Evolutionary conservation across 2,113 vertebrate species (phyloP), one percentile per base, ranked within the genome.

Genomic region (Elephantulus edwardii): DNA sequence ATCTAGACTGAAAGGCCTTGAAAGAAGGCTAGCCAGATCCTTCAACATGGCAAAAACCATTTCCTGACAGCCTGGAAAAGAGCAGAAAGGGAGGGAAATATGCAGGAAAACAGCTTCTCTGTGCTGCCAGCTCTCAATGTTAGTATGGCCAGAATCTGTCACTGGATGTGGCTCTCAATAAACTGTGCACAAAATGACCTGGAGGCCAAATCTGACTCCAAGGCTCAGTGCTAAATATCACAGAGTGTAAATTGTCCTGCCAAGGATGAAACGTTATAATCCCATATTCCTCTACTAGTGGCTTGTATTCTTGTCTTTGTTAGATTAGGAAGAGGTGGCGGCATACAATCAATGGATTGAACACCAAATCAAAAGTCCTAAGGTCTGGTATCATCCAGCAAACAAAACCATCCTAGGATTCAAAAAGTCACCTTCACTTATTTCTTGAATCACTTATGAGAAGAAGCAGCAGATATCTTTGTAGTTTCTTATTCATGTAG

Each of bases 261-360:
- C 91, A 95, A 93, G 76, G 44, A 95, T 88, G 83, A 22, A 66
- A 24, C 35, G 85, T 92, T 85, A 77, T 42, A 95, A 26, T 64
- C 19, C 48, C 78, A 10, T 89, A 78, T 93, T 95, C 92, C 66
- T 83, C 66, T 46, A 5, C 48, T 17, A 52, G n/a, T 5, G 72
- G 64, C 81, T 40, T 82, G 30, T 75, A 86, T 92, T 93, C 54
- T 71, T 91, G 91, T 77, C 90, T 71, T 48, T 56, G 79, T 93
- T 80, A 88, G 92, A 92, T 94, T 86, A 86, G 79, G 85, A 93
- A 83, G 76, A 80, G 74, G 71, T 3, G 1, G n/a, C 44, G 62
- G 17, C 42, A 71, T 30, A 50, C 19, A 46, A 90, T 77, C 44
- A 30, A 40, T 17, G 40, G 48, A 42, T 24, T 66, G 38, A 74